Conservation (phyloP, 2,797 vertebrate genomes). For the Paratrypauchen microcephalus region DNA sequence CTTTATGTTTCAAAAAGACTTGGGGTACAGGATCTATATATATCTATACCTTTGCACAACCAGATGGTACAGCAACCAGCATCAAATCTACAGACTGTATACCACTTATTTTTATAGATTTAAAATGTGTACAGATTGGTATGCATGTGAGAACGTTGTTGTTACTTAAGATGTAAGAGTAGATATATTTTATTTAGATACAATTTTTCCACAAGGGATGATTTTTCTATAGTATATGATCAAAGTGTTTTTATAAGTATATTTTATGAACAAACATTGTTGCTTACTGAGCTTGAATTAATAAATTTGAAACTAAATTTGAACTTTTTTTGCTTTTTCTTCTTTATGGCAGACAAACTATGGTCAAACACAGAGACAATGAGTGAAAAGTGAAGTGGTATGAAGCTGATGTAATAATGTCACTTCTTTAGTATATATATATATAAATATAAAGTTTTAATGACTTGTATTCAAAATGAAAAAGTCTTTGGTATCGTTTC, state of each 20-base stretch:
- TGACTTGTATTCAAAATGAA: no score
- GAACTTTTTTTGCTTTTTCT: neutral
- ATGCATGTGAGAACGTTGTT: slow-evolving; percentile 42
- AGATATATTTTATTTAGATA: slow-evolving; percentile 39
- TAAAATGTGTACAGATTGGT: slow-evolving; percentile 29
- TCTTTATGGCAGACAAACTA: slow-evolving; percentile 14
- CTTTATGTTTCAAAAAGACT: slow-evolving; percentile 28
- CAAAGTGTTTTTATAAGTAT: slow-evolving; percentile 43
- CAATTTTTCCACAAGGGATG: slow-evolving; percentile 47
- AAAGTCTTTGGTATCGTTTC: no score
- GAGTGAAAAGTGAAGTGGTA: no score
- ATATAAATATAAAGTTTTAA: no score
- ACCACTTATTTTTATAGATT: slow-evolving; percentile 18
- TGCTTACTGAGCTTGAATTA: slow-evolving; percentile 67
- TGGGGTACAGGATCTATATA: slow-evolving; percentile 49
- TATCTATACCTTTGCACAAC: slow-evolving; percentile 48
- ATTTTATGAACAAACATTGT: slow-evolving; percentile 48
- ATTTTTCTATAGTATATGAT: slow-evolving; percentile 44
- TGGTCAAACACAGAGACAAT: no score
- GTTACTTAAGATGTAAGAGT: slow-evolving; percentile 40
- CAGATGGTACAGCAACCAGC: slow-evolving; percentile 38
- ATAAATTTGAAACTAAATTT: slow-evolving; percentile 21
- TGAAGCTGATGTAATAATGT: no score
- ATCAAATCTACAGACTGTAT: slow-evolving; percentile 19
- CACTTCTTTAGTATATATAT: no score